Evolutionary conservation across 2,113 vertebrate genomes (phyloP).

Genomic region (Psilopsiagon aurifrons): DNA sequence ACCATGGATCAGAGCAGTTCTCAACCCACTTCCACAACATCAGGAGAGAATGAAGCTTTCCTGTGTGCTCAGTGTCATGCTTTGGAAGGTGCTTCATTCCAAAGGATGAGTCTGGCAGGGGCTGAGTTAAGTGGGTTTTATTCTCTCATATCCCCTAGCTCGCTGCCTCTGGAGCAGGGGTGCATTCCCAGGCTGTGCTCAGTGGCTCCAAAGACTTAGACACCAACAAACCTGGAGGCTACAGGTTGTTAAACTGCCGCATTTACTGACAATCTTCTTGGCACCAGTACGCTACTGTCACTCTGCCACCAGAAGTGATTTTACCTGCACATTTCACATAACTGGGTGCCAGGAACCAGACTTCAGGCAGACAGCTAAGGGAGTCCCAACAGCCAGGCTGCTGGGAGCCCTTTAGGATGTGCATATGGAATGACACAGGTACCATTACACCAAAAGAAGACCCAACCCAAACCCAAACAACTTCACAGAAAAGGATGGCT

Average conservation of each 20-base stretch:
- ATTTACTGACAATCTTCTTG: background rate
- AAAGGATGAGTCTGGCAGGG: background rate
- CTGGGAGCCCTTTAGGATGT: background rate
- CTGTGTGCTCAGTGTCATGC: background rate
- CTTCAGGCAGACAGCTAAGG: background rate
- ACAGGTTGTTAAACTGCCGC: background rate
- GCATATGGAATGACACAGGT: background rate
- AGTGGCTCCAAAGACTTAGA: background rate
- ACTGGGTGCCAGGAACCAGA: background rate
- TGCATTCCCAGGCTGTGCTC: background rate
- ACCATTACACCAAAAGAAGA: background rate
- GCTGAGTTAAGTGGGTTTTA: background rate
- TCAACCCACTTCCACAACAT: background rate
- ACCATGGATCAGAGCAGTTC: background rate
- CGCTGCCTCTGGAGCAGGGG: background rate
- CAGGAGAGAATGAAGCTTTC: background rate
- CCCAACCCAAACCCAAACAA: background rate
- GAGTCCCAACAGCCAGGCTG: background rate
- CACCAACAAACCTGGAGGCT: background rate
- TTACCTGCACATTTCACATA: background rate
- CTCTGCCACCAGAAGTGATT: background rate
- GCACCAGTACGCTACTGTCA: background rate
- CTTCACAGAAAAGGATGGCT: background rate
- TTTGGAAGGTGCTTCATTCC: background rate
- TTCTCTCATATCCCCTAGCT: background rate